phyloP scores from a whole-genome alignment of 2,888 invertebrate genomes.

The Lithodes maja region DNA sequence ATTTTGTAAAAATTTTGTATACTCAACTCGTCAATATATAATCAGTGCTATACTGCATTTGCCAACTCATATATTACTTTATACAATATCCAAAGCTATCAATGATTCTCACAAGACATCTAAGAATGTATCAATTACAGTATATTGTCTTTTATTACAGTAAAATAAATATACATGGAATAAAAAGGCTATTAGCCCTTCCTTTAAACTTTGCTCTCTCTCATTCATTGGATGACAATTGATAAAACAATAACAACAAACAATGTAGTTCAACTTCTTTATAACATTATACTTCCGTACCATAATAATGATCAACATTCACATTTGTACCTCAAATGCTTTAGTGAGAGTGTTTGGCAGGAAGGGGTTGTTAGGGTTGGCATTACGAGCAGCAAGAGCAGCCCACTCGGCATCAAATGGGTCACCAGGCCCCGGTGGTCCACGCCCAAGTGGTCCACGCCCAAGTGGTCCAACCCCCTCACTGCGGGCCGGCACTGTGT shows the following conservation, averaged over 20 bases:
- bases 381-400: constrained; percentile 78
- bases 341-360: constrained; percentile 77
- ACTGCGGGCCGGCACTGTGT: neutral
- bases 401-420: constrained; percentile 93
- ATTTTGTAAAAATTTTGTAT: no score
- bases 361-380: constrained; percentile 80
- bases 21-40: no score
- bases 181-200: neutral
- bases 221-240: no score
- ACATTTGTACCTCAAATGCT: constrained; percentile 80
- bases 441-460: neutral
- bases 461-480: constrained; percentile 17
- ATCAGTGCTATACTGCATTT: no score
- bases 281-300: neutral
- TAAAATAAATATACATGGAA: constrained; percentile 4
- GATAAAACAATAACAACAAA: no score
- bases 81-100: no score
- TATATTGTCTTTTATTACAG: neutral
- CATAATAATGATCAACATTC: constrained; percentile 71
- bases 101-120: no score
- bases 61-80: no score
- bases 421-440: constrained; percentile 75
- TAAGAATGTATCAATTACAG: no score
- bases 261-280: neutral
- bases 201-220: neutral